phyloP scores from a whole-genome alignment of 1,140 invertebrate genomes.

The Drosophila burlai region DNA sequence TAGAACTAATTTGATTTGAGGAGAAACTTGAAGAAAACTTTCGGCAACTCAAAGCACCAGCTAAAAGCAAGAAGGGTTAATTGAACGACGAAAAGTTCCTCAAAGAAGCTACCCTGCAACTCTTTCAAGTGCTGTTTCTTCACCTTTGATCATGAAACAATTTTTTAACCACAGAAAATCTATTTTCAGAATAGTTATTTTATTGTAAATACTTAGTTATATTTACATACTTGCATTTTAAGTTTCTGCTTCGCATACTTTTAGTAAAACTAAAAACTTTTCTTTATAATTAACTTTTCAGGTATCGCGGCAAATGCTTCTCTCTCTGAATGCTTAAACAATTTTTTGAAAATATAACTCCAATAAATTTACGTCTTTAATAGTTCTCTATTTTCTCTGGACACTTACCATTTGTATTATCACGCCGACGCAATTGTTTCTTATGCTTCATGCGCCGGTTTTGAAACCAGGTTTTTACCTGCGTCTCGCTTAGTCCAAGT shows the following conservation, averaged over 20 bases:
- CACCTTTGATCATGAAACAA: neutral
- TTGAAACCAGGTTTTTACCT: slow-evolving; percentile 99
- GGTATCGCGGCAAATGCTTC: too few relatives aligned
- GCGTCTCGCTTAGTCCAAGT: slow-evolving; percentile 97
- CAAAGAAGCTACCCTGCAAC: slow-evolving; percentile 38
- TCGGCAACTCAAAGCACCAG: slow-evolving; percentile 20
- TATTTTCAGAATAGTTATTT: neutral
- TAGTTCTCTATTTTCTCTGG: neutral
- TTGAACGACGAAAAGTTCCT: slow-evolving; percentile 57
- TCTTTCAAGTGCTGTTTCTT: neutral
- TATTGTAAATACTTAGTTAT: neutral
- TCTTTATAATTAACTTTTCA: neutral
- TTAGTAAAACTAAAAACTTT: neutral
- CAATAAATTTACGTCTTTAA: too few relatives aligned
- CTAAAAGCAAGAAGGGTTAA: slow-evolving; percentile 60
- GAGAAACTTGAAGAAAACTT: slow-evolving; percentile 65
- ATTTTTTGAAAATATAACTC: neutral
- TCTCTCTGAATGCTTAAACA: neutral
- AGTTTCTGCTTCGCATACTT: neutral
- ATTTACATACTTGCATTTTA: neutral
- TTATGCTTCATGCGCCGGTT: slow-evolving; percentile 99
- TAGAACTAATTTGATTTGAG: slow-evolving; percentile 74
- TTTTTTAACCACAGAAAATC: neutral
- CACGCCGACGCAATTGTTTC: slow-evolving; percentile 91
- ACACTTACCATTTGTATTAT: slow-evolving; percentile 79